Evolutionary conservation across 2,113 vertebrate genomes (phyloP).

Genomic region (Chunga burmeisteri): DNA sequence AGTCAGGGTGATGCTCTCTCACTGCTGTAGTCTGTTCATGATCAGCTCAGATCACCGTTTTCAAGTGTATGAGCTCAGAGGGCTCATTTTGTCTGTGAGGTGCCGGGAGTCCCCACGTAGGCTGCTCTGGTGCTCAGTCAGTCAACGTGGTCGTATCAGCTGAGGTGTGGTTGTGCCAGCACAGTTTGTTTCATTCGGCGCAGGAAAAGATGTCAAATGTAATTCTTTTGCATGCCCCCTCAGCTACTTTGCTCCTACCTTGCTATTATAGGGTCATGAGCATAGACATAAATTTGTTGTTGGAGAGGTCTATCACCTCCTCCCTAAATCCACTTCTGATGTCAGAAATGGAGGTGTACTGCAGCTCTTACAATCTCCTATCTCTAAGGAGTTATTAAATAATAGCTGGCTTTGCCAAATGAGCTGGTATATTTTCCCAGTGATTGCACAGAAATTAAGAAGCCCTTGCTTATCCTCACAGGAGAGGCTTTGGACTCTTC

Average conservation of each 20-base stretch:
- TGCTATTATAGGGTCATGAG: not conserved
- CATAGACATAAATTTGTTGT: not conserved
- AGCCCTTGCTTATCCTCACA: not conserved
- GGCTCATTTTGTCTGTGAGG: not conserved
- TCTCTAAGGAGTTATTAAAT: not conserved
- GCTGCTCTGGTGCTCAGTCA: not conserved
- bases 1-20: not conserved
- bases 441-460: not conserved
- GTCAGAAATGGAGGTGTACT: not conserved
- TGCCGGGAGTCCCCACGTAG: rapidly evolving
- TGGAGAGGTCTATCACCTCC: not conserved
- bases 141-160: not conserved
- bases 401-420: not conserved
- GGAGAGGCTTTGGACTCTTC: not conserved
- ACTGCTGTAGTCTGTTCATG: not conserved
- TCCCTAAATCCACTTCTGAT: not conserved
- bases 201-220: not conserved
- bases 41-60: not conserved
- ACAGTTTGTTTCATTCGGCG: not conserved
- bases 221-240: not conserved
- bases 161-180: not conserved
- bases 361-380: not conserved
- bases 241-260: not conserved
- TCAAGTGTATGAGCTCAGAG: not conserved
- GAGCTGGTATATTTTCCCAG: not conserved